phyloP scores from a whole-genome alignment of 1,140 invertebrate species.

The Lutraria rhynchaena region DNA sequence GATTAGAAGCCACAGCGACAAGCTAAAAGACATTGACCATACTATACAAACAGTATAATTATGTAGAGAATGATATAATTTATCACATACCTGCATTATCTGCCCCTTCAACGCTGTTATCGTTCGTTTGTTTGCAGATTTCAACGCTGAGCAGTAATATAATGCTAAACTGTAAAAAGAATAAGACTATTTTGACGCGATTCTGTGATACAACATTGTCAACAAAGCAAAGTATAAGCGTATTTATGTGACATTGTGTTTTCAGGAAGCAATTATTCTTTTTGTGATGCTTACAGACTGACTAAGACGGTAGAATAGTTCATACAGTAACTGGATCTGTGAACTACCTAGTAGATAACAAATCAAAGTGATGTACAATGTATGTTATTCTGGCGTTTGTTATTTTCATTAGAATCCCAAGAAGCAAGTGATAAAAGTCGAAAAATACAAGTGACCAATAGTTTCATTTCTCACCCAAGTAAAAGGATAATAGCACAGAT shows the following conservation, averaged over 20 bases:
- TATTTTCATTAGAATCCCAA: not conserved
- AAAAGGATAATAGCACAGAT: conserved; percentile 16
- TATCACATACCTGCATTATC: conserved; percentile 84
- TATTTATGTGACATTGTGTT: too few species aligned
- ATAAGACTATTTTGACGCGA: too few species aligned
- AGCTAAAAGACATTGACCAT: conserved; percentile 79
- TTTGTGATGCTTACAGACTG: too few species aligned
- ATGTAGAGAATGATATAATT: not conserved
- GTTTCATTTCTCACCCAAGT: conserved; percentile 5
- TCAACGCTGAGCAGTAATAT: conserved; percentile 92
- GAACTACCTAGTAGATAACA: not conserved
- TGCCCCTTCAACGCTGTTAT: conserved; percentile 91
- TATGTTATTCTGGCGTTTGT: too few species aligned
- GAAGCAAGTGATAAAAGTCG: not conserved
- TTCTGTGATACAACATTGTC: too few species aligned
- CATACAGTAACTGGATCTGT: not conserved
- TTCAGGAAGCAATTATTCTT: too few species aligned
- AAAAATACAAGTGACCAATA: not conserved
- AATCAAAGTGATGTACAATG: too few species aligned
- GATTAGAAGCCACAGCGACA: too few species aligned
- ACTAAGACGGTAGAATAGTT: too few species aligned
- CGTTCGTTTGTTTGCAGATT: conserved; percentile 90
- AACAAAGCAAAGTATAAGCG: too few species aligned
- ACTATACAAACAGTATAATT: conserved; percentile 85
- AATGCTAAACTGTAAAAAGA: conserved; percentile 85